phyloP scores from a whole-genome alignment of 2,888 invertebrate species.

The Incurvaria masculella region DNA sequence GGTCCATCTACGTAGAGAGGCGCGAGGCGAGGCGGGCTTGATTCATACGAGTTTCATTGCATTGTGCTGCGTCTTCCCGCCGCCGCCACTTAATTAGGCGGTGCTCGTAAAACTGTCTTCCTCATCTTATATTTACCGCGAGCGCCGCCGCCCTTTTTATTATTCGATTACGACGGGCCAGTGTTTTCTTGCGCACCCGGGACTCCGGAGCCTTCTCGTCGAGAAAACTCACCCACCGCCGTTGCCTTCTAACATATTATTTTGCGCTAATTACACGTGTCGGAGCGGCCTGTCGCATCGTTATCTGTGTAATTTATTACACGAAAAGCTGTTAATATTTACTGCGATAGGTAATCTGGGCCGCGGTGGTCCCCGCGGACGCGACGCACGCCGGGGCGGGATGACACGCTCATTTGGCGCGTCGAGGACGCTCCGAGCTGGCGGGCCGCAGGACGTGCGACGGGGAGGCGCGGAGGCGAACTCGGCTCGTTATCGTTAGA shows the following conservation, averaged over 20 bases:
- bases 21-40: too few species aligned
- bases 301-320: not conserved
- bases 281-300: not conserved
- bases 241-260: not conserved
- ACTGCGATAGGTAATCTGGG: not conserved
- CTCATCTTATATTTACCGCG: slow-evolving; percentile 59
- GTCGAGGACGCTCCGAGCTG: too few species aligned
- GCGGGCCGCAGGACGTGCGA: not conserved
- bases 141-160: slow-evolving; percentile 51
- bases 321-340: not conserved
- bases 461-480: not conserved
- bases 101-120: slow-evolving; percentile 57
- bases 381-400: too few species aligned
- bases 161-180: slow-evolving; percentile 56
- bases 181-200: not conserved
- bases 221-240: not conserved
- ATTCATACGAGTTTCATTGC: too few species aligned
- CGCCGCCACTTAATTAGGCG: slow-evolving; percentile 57
- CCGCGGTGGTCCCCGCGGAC: not conserved
- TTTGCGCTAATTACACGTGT: not conserved
- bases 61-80: slow-evolving; percentile 15
- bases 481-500: too few species aligned
- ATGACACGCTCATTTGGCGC: too few species aligned
- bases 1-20: too few species aligned
- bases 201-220: not conserved